Percentiles rank a stretch among this genome's conserved stretches.
These are phyloP conservation scores for Aricia agestis DNA, from an alignment of 1,140 invertebrate genomes.

Conservation along the genomic window DNA sequence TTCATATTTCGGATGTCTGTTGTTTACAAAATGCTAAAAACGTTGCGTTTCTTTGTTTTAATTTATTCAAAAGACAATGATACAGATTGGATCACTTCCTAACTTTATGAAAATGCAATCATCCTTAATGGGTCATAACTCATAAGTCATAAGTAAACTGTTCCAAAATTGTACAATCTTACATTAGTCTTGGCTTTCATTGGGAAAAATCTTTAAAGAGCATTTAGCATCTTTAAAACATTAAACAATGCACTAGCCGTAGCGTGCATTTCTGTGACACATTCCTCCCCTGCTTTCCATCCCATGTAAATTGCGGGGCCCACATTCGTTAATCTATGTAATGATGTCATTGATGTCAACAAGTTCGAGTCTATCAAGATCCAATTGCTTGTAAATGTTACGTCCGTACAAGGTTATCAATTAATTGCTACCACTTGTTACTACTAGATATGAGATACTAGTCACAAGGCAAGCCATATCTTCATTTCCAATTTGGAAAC, in stretches of 20 bases:
- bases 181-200: too few species aligned
- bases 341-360: slow-evolving; percentile 33
- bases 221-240: too few species aligned
- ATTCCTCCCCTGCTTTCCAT: background rate
- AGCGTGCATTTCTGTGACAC: background rate
- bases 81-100: too few species aligned
- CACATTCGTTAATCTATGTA: slow-evolving; percentile 7
- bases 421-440: slow-evolving; percentile 20
- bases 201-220: too few species aligned
- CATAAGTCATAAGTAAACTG: too few species aligned
- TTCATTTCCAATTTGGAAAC: background rate
- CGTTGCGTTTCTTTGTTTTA: too few species aligned
- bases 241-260: too few species aligned
- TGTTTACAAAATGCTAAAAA: too few species aligned
- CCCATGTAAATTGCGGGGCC: background rate
- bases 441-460: background rate
- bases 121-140: too few species aligned
- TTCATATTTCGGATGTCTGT: background rate
- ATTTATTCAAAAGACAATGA: too few species aligned
- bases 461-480: background rate
- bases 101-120: too few species aligned
- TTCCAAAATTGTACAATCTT: too few species aligned
- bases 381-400: slow-evolving; percentile 29
- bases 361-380: slow-evolving; percentile 28
- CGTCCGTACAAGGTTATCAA: slow-evolving; percentile 25